A percentile compares a stretch with the other conserved stretches of the same genome.
These are phyloP conservation scores for Oreonectes daqikongensis DNA, from an alignment of 2,797 vertebrate genomes.

Conservation along the genomic window DNA sequence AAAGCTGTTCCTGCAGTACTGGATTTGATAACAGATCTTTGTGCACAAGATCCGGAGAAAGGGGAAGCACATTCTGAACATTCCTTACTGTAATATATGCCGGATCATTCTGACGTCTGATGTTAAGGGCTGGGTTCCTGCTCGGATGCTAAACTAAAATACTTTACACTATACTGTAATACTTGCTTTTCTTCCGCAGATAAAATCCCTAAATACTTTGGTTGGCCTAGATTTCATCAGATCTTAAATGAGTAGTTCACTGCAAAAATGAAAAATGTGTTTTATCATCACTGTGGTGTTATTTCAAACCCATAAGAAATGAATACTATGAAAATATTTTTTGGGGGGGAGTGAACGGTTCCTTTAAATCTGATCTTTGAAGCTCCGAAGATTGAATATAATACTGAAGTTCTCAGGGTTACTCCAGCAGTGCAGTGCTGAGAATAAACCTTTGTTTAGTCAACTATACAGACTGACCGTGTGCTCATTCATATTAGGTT, in stretches of 20 bases:
- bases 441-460: neutral
- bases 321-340: no score
- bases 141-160: neutral
- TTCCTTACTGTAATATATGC: conserved; percentile 23
- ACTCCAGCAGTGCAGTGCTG: neutral
- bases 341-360: neutral
- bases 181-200: neutral
- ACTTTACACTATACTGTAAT: neutral
- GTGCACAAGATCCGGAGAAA: neutral
- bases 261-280: neutral
- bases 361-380: neutral
- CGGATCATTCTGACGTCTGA: neutral
- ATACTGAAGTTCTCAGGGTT: conserved; percentile 12
- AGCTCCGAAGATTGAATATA: neutral
- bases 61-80: conserved; percentile 31
- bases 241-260: conserved; percentile 2
- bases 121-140: neutral
- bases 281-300: neutral
- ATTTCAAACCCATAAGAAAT: neutral
- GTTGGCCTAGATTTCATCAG: conserved; percentile 20
- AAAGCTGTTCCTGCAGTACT: conserved; percentile 22
- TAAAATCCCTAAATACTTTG: conserved; percentile 34
- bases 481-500: neutral
- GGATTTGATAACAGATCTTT: neutral
- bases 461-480: neutral